Conservation (phyloP, 2,797 vertebrate genomes). For the Halcyon leucocephala region DNA sequence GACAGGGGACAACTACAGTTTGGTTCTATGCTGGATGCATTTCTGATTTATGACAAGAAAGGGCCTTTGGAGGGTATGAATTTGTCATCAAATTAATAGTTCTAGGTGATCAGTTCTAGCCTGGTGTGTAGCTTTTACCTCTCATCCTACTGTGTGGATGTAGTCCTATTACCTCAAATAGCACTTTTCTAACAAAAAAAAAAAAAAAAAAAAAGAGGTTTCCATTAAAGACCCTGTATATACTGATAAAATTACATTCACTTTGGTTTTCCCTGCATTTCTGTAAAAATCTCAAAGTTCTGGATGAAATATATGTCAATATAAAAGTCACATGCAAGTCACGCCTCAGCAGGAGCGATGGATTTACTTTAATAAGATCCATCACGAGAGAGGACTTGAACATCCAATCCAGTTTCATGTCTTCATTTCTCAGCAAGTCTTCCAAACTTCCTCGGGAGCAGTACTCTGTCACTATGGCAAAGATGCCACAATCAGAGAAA, state of each 20-base stretch:
- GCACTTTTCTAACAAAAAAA: background rate
- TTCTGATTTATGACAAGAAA: background rate
- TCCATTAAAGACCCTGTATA: background rate
- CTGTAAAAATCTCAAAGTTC: background rate
- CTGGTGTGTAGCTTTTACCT: background rate
- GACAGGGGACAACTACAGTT: background rate
- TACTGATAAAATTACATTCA: background rate
- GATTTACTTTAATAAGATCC: slow-evolving; percentile 90
- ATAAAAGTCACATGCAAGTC: background rate
- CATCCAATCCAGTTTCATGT: slow-evolving; percentile 94
- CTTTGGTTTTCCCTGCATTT: background rate
- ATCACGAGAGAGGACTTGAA: slow-evolving; percentile 93
- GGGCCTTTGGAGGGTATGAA: background rate
- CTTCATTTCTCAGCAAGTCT: slow-evolving; percentile 87
- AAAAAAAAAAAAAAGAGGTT: background rate
- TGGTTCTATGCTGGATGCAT: background rate
- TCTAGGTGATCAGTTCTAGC: background rate
- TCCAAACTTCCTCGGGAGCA: slow-evolving; percentile 91
- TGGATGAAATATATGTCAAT: background rate
- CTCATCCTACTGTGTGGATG: background rate
- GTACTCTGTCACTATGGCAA: slow-evolving; percentile 90
- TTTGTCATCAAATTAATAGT: background rate
- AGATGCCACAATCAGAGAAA: slow-evolving; percentile 89
- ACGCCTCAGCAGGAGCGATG: background rate
- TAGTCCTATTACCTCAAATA: background rate